These are phyloP conservation scores for Gymnothorax javanicus DNA, from an alignment of 2,797 vertebrate species.

Conservation along the genomic window DNA sequence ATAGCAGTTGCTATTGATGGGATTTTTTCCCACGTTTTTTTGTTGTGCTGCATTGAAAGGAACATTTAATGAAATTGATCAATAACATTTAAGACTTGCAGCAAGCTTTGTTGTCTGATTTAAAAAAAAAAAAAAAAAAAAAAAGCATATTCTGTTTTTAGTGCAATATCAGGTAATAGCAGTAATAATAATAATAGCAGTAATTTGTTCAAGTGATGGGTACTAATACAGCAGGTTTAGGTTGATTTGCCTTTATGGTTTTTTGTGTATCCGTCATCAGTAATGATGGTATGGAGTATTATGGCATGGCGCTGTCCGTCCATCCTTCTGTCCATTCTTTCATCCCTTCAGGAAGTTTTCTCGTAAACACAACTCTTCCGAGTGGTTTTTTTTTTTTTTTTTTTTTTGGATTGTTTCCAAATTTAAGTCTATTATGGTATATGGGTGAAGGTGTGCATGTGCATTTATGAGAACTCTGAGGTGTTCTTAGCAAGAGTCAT, in stretches of 20 bases:
- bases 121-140: background rate
- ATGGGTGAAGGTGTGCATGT: too few relatives aligned
- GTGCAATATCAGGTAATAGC: background rate
- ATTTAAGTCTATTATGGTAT: too few relatives aligned
- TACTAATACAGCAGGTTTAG: background rate
- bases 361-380: too few relatives aligned
- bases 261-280: background rate
- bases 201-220: background rate
- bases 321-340: too few relatives aligned
- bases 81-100: background rate
- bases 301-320: too few relatives aligned
- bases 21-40: background rate
- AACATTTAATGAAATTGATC: background rate
- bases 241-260: background rate
- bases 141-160: background rate
- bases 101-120: background rate
- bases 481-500: too few relatives aligned
- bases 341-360: too few relatives aligned
- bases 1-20: background rate
- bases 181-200: too few relatives aligned
- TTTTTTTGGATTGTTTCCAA: too few relatives aligned
- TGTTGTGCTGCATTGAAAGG: background rate
- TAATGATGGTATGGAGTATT: too few relatives aligned
- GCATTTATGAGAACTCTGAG: too few relatives aligned
- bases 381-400: too few relatives aligned